Evolutionary conservation across 2,797 vertebrate species (phyloP).

Genomic region (Holocentrus rufus): DNA sequence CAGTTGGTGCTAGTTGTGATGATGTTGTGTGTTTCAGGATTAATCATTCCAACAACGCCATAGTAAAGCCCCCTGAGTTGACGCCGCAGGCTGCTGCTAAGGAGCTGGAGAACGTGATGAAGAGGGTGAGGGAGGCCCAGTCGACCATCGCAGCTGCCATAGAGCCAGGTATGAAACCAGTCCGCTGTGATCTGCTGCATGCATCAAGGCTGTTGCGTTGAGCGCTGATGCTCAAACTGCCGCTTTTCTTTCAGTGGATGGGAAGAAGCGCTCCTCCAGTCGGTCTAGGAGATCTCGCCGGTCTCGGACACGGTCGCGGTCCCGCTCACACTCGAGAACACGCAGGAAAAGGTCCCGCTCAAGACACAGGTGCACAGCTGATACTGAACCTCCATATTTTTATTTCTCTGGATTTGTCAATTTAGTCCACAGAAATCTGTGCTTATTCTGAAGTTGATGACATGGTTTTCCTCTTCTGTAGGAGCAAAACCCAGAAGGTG

Average conservation of each 20-base stretch:
- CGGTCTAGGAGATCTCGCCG: conserved; percentile 69
- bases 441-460: neutral
- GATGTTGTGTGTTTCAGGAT: conserved; percentile 82
- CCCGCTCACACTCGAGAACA: conserved; percentile 86
- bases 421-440: too few species aligned
- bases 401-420: neutral
- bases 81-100: conserved; percentile 98
- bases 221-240: neutral
- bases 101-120: conserved; percentile 97
- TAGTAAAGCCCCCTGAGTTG: conserved; percentile 97
- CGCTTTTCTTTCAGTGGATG: conserved; percentile 73
- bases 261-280: conserved; percentile 81
- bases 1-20: neutral
- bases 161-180: conserved; percentile 86
- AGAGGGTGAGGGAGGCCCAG: conserved; percentile 95
- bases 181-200: neutral
- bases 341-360: conserved; percentile 90
- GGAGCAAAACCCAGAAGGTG: conserved; percentile 84
- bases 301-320: conserved; percentile 85
- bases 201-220: neutral
- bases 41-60: conserved; percentile 99
- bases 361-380: conserved; percentile 85
- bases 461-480: conserved; percentile 38
- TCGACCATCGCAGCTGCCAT: conserved; percentile 96
- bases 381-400: neutral